Percentiles rank a stretch among this genome's conserved stretches.
Evolutionary conservation across 1,140 invertebrate genomes (phyloP).

Genomic region (Pseudomyrmex cubaensis): DNA sequence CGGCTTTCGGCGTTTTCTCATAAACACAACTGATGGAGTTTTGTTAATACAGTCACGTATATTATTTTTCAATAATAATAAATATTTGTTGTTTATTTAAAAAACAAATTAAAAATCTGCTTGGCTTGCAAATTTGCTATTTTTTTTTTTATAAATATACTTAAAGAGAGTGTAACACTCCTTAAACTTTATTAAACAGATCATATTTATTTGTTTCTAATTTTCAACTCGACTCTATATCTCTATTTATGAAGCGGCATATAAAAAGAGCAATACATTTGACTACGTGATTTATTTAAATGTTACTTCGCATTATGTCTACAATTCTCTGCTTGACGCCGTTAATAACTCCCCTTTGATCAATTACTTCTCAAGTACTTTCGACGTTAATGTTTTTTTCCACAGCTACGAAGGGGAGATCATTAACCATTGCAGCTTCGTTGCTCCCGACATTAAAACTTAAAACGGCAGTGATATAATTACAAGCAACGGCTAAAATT

Average conservation of each 20-base stretch:
- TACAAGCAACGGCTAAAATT: slow-evolving; percentile 60
- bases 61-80: neutral
- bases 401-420: slow-evolving; percentile 66
- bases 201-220: neutral
- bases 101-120: too few relatives aligned
- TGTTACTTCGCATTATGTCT: slow-evolving; percentile 49
- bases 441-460: slow-evolving; percentile 67
- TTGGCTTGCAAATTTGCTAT: too few relatives aligned
- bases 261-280: slow-evolving; percentile 11
- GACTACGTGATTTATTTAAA: slow-evolving; percentile 50
- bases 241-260: neutral
- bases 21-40: neutral
- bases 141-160: too few relatives aligned
- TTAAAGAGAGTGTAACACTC: too few relatives aligned
- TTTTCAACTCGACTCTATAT: neutral
- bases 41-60: neutral
- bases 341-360: slow-evolving; percentile 72
- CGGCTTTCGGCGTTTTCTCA: slow-evolving; percentile 26
- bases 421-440: slow-evolving; percentile 69
- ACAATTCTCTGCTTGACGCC: slow-evolving; percentile 66
- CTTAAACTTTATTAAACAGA: slow-evolving; percentile 8
- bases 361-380: slow-evolving; percentile 64
- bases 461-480: slow-evolving; percentile 74
- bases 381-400: slow-evolving; percentile 68
- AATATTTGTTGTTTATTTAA: neutral